Base-by-base conservation (phyloP, 2,797 vertebrate species). In the Labeo calbasu region DNA sequence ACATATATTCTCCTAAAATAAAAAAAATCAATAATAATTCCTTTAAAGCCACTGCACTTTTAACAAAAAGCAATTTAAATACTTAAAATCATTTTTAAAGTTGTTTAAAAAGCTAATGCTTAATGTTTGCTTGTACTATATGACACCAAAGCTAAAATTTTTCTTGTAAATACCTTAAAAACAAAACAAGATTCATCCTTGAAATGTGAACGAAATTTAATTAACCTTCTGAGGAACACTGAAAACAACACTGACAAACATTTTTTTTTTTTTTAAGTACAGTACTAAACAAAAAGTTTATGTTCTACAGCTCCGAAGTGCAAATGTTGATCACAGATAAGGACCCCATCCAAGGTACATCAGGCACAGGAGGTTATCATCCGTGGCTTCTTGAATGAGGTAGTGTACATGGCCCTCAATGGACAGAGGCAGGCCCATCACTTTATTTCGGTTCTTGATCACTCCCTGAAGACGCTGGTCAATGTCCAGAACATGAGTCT, bases 331-430 rank as follows among this genome's bases (percentile, higher is more conserved):
- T 96, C 92, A 99, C 91, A 99, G 96, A 88, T 99, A 99, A 1
- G 98, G 97, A 21, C 97, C 98, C 98, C 98, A 99, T 77, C 98
- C 98, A 88, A 99, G 94, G 86, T 99, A 99, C 98, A 99, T 98
- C 89, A 96, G 97, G 90, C 98, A 99, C 14, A 99, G 94, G 89
- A 98, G 93, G 61, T 96, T 98, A 86, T 98, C 97, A 55, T 99
- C 96, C 2, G 96, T 99, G 87, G 96, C 95, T 93, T 99, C 98
- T 89, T 99, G 97, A 90, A 99, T 99, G 83, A 99, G 97, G 91
- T 99, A 99, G 92, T 99, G 98, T 84, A 97, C 98, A 0, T 99
- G 98, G 69, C 98, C 98, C 93, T 99, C 98, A 71, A 99, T 99
- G 43, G 98, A 98, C 87, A 99, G 93, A 2, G 98, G 98, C 12